Conservation (phyloP, 2,797 vertebrate species). For the Diglossa cyanea region DNA sequence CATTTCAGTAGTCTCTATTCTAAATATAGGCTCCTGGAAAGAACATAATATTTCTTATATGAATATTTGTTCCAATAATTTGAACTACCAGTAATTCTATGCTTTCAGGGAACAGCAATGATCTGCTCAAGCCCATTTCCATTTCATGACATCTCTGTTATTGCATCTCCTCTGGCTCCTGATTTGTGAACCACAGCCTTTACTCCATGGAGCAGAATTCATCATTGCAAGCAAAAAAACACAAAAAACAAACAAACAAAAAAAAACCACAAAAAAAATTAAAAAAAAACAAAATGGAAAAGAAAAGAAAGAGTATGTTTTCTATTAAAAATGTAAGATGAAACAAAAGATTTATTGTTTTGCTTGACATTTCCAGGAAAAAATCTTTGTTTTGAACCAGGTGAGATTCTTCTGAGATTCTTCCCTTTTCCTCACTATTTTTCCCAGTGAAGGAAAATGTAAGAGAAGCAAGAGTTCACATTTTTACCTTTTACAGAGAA, state of each 20-base stretch:
- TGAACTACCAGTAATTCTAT: background rate
- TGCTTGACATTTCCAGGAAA: background rate
- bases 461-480: background rate
- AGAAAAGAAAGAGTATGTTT: background rate
- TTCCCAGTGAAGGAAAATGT: background rate
- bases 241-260: accelerated
- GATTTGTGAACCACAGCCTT: background rate
- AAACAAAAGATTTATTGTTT: background rate
- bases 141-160: background rate
- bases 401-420: background rate
- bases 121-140: background rate
- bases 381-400: background rate
- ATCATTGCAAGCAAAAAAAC: background rate
- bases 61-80: background rate
- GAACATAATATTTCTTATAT: background rate
- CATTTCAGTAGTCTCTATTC: background rate
- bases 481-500: background rate
- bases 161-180: background rate
- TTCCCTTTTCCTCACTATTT: background rate
- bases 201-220: background rate
- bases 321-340: background rate
- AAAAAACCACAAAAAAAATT: too few species aligned
- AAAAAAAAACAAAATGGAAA: background rate
- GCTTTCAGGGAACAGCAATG: background rate
- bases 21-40: background rate